These are phyloP conservation scores for Teleopsis dalmanni DNA, from an alignment of 1,140 invertebrate genomes.

Conservation along the genomic window DNA sequence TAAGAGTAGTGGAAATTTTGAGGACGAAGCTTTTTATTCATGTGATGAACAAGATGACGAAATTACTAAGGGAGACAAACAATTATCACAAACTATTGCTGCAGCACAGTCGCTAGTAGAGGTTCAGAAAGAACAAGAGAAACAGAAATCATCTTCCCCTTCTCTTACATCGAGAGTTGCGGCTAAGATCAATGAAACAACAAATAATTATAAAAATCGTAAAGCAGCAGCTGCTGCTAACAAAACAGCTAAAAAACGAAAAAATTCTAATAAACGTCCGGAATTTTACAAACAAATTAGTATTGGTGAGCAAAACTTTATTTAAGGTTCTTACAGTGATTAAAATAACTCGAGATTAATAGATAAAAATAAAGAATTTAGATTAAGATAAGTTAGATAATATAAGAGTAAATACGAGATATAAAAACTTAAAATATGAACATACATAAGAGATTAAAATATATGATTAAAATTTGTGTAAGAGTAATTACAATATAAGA, in stretches of 20 bases:
- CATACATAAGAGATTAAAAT: too few species aligned
- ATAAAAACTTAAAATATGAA: too few species aligned
- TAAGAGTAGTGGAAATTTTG: constrained; percentile 17
- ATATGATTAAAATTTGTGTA: too few species aligned
- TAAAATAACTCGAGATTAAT: too few species aligned
- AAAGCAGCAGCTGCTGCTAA: constrained; percentile 11
- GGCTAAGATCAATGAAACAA: constrained; percentile 24
- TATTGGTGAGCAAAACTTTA: constrained; percentile 22
- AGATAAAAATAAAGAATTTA: too few species aligned
- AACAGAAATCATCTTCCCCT: constrained; percentile 22
- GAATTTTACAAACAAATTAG: constrained; percentile 24
- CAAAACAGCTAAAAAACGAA: constrained; percentile 20
- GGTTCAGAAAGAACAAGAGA: constrained; percentile 1
- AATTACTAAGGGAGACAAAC: constrained; percentile 6
- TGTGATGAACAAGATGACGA: constrained; percentile 14
- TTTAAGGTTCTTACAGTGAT: too few species aligned
- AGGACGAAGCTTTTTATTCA: constrained; percentile 18
- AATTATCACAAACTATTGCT: not conserved
- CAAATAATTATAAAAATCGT: constrained; percentile 20
- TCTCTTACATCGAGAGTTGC: constrained; percentile 28
- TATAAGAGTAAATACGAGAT: too few species aligned
- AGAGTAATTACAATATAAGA: too few species aligned
- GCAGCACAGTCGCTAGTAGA: not conserved
- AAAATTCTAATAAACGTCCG: constrained; percentile 13
- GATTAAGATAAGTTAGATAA: too few species aligned